Evolutionary conservation across 1,140 invertebrate species (phyloP).

Genomic region (Epicauta chinensis): DNA sequence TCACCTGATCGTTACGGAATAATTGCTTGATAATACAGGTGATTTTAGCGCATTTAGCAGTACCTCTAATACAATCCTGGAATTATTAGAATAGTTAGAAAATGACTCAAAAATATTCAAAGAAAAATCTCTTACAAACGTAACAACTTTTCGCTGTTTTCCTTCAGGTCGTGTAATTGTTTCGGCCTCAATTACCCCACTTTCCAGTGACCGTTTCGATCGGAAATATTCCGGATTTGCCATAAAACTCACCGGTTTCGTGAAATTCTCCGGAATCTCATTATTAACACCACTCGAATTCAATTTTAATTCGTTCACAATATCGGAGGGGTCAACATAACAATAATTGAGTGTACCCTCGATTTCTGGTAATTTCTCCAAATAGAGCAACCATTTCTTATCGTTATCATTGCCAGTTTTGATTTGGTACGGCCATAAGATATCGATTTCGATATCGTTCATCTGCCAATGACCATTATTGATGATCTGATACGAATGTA

Average conservation of each 20-base stretch:
- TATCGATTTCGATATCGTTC: slow-evolving; percentile 66
- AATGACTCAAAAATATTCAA: too few species aligned
- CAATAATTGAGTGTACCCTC: slow-evolving; percentile 52
- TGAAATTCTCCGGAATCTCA: too few species aligned
- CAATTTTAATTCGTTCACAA: slow-evolving; percentile 64
- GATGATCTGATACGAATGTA: slow-evolving; percentile 75
- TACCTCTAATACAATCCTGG: slow-evolving; percentile 70
- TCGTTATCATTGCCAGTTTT: slow-evolving; percentile 62
- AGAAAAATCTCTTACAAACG: too few species aligned
- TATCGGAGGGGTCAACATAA: slow-evolving; percentile 5
- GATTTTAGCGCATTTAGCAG: slow-evolving; percentile 83
- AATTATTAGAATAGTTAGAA: too few species aligned
- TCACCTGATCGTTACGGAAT: slow-evolving; percentile 62
- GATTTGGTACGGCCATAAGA: slow-evolving; percentile 87
- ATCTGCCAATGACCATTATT: slow-evolving; percentile 86
- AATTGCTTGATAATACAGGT: slow-evolving; percentile 73
- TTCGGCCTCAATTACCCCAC: slow-evolving; percentile 66
- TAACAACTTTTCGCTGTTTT: slow-evolving; percentile 62
- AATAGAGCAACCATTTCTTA: slow-evolving; percentile 87
- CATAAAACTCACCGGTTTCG: not conserved
- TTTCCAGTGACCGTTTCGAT: slow-evolving; percentile 50
- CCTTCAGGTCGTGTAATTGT: slow-evolving; percentile 51
- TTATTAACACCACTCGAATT: slow-evolving; percentile 30
- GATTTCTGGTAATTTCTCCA: slow-evolving; percentile 71
- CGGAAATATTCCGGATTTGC: slow-evolving; percentile 12